Evolutionary conservation across 2,888 invertebrate species (phyloP), one percentile per base, ranked within the genome.

Genomic region (Leptogaster cylindrica): DNA sequence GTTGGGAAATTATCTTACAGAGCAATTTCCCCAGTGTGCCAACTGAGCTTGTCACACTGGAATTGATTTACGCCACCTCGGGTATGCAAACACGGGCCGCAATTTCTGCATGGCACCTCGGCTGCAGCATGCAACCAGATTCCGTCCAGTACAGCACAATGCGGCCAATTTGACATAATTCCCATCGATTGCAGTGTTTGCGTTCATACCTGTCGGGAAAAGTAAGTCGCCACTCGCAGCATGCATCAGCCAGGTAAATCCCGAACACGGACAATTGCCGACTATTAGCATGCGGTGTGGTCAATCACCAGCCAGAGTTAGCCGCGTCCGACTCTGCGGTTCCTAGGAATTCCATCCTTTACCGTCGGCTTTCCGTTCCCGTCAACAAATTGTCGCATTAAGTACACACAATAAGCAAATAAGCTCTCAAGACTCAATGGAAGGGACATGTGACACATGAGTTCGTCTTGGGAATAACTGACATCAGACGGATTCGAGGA

Each of bases 301-400:
- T 69, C 66, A 69, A 69, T 66, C 68, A 63, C 65, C 44, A 63
- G 41, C 27, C 52, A 58, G 28, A 46, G n/a, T 33, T 20, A 51
- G 8, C 64, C 67, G 50, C 46, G 25, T 36, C 36, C 25, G 31
- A 28, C 33, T 41, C 41, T 3, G n/a, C n/a, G 20, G 51, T 51
- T 51, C 39, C 46, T 46, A 41, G 64, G 52, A 46, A 64, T 64
- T 64, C 64, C 64, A 48, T 16, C 23, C 16, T 64, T 64, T 31
- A 50, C 28, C 69, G 64, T 69, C 66, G 66, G 28, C 64, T 69
- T 69, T 66, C 64, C 66, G 63, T 69, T 52, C 36, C 66, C 39
- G 69, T 66, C 69, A 69, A 66, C 69, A 69, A 69, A 69, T 69
- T 69, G 69, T 69, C 69, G 66, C 63, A 69, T 69, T 69, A 69